phyloP scores from a whole-genome alignment of 2,113 vertebrate genomes.

The Ranitomeya variabilis region DNA sequence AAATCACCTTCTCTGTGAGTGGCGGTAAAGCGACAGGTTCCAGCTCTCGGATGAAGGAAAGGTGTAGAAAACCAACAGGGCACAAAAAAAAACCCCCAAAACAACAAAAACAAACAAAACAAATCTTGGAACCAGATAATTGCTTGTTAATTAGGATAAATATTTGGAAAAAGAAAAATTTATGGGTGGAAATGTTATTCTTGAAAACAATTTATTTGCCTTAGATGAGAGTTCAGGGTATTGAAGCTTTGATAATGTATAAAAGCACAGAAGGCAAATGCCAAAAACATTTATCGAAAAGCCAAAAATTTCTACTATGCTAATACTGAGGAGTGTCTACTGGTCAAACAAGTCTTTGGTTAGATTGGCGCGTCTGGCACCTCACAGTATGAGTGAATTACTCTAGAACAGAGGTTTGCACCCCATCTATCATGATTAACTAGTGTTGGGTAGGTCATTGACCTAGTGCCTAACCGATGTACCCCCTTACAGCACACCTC shows the following conservation, averaged over 20 bases:
- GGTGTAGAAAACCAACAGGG: neutral
- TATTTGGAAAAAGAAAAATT: slow-evolving; percentile 6
- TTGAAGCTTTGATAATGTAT: neutral
- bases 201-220: slow-evolving; percentile 12
- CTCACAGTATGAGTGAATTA: too few relatives aligned
- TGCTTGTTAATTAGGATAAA: neutral
- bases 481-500: too few relatives aligned
- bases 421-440: too few relatives aligned
- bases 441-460: too few relatives aligned
- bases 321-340: neutral
- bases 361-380: neutral
- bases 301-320: neutral
- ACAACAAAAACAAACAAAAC: neutral
- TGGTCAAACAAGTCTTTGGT: neutral
- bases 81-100: neutral
- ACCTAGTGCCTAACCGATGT: too few relatives aligned
- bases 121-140: neutral
- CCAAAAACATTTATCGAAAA: neutral
- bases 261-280: neutral
- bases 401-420: too few relatives aligned
- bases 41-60: neutral
- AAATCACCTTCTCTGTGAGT: slow-evolving; percentile 37
- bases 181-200: neutral
- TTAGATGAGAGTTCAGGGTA: neutral
- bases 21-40: neutral